Percentiles rank a stretch among this genome's conserved stretches.
These are phyloP conservation scores for Galeruca laticollis DNA, from an alignment of 2,888 invertebrate genomes.

Conservation along the genomic window DNA sequence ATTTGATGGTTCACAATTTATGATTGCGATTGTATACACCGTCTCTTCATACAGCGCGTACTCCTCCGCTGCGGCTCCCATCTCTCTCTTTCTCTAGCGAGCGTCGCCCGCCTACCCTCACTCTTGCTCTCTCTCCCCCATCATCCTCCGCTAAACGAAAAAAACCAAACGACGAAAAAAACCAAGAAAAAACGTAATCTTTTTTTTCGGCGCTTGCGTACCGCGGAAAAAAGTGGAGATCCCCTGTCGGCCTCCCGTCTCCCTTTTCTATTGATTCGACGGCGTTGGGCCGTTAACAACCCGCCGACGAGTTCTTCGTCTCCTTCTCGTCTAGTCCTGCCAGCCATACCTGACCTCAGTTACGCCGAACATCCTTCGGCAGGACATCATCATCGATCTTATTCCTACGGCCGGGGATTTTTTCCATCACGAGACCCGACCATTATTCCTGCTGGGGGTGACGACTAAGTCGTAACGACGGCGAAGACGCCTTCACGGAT, in stretches of 20 bases:
- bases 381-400: conserved; percentile 58
- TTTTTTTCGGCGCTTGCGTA: conserved; percentile 51
- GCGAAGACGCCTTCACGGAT: conserved; percentile 20
- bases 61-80: conserved; percentile 38
- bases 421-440: conserved; percentile 25
- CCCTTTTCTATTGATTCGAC: conserved; percentile 62
- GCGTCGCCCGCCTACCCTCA: conserved; percentile 32
- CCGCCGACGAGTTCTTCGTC: conserved; percentile 43
- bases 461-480: conserved; percentile 10
- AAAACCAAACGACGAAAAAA: conserved; percentile 49
- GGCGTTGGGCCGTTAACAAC: conserved; percentile 45
- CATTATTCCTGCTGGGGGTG: conserved; percentile 14
- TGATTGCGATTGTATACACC: conserved; percentile 20
- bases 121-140: conserved; percentile 9
- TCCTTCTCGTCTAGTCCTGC: conserved; percentile 51
- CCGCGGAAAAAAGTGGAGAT: conserved; percentile 46
- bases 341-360: conserved; percentile 62
- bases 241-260: conserved; percentile 50
- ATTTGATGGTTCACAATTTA: conserved; percentile 18
- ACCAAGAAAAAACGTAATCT: conserved; percentile 49
- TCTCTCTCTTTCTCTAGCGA: conserved; percentile 40
- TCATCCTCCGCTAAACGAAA: conserved; percentile 41
- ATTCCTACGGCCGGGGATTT: conserved; percentile 32
- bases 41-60: conserved; percentile 37
- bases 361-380: conserved; percentile 63